Evolutionary conservation across 2,888 invertebrate species (phyloP).

Genomic region (Drosophila leonis): DNA sequence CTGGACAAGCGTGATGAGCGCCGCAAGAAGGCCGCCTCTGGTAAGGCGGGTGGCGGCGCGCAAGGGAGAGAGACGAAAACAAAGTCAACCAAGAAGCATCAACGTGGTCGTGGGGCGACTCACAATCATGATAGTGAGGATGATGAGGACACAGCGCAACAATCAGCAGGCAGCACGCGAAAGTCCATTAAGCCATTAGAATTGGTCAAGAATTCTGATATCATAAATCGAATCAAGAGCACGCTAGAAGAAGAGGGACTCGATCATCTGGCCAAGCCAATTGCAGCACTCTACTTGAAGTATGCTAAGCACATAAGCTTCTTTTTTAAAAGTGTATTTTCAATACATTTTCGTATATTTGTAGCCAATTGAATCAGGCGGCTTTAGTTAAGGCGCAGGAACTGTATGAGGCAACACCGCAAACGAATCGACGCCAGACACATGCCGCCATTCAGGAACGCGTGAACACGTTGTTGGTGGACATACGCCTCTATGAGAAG

Average conservation of each 20-base stretch:
- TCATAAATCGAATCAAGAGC: conserved; percentile 88
- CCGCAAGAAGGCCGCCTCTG: conserved; percentile 93
- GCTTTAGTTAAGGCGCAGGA: conserved; percentile 90
- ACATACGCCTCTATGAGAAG: conserved; percentile 92
- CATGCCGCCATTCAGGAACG: conserved; percentile 94
- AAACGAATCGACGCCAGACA: conserved; percentile 91
- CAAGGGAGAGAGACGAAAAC: conserved; percentile 98
- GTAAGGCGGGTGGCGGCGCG: conserved; percentile 95
- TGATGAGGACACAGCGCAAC: conserved; percentile 87
- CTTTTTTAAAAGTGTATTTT: neutral
- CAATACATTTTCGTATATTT: neutral
- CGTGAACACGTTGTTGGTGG: conserved; percentile 90
- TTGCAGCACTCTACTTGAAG: conserved; percentile 90
- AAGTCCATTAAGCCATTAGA: conserved; percentile 86
- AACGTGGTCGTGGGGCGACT: conserved; percentile 86
- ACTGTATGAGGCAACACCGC: conserved; percentile 90
- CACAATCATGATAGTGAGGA: conserved; percentile 87
- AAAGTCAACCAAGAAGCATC: conserved; percentile 95
- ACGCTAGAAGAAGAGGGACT: conserved; percentile 90
- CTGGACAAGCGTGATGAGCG: conserved; percentile 94
- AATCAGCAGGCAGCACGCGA: conserved; percentile 84
- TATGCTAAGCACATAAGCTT: conserved; percentile 73
- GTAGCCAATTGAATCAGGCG: conserved; percentile 88
- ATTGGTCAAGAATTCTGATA: conserved; percentile 89
- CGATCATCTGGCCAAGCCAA: conserved; percentile 89